A percentile compares a stretch with the other conserved stretches of the same genome.
Conservation (phyloP, 2,113 vertebrate genomes). For the Todiramphus saurophagus region DNA sequence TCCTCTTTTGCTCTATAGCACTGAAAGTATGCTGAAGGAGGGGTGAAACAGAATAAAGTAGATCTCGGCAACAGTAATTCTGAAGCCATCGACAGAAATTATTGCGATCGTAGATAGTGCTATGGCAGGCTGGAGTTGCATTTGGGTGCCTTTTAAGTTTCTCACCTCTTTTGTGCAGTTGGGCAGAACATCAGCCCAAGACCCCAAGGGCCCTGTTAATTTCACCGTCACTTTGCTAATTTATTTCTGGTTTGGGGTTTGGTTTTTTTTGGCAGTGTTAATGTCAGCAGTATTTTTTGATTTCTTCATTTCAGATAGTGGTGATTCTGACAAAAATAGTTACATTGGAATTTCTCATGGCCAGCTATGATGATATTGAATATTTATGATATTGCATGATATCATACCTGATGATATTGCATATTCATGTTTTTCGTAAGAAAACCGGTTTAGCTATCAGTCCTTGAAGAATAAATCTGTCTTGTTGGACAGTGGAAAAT, state of each 20-base stretch:
- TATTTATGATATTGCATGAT: not conserved
- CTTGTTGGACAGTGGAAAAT: not conserved
- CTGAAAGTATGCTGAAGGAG: not conserved
- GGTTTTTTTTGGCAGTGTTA: not conserved
- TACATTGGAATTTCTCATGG: not conserved
- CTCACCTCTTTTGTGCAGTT: not conserved
- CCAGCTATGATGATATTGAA: not conserved
- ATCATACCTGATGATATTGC: not conserved
- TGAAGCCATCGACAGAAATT: conserved; percentile 16
- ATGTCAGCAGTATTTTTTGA: not conserved
- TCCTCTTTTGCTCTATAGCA: not conserved
- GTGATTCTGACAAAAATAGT: not conserved
- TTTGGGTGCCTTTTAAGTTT: conserved; percentile 7
- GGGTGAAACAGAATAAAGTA: not conserved
- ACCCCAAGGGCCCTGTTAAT: not conserved
- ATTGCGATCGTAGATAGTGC: not conserved
- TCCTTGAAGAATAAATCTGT: not conserved
- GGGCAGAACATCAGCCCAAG: not conserved
- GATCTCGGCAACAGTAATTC: not conserved
- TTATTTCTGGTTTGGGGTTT: not conserved
- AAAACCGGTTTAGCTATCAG: not conserved
- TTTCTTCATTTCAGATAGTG: not conserved
- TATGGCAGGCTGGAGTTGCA: not conserved
- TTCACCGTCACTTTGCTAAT: conserved; percentile 3
- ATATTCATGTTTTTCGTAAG: not conserved